phyloP scores from a whole-genome alignment of 2,797 vertebrate genomes.

The Sardinella longiceps region DNA sequence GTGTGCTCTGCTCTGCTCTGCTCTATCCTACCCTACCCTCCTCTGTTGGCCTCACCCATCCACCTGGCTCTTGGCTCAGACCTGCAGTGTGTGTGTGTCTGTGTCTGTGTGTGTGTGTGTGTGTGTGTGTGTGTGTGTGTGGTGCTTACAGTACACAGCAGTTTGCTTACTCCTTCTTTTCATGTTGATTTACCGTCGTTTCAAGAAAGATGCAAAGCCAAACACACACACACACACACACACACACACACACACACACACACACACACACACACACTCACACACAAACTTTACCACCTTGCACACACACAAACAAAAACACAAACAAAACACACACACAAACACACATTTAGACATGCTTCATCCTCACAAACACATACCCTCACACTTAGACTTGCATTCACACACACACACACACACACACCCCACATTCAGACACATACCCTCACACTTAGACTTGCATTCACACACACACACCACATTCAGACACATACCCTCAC shows the following conservation, averaged over 20 bases:
- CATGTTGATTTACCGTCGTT: constrained; percentile 2
- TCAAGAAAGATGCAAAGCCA: neutral
- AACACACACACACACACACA: neutral
- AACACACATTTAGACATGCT: neutral
- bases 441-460: neutral
- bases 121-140: too few species aligned
- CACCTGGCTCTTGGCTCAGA: neutral
- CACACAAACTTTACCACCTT: neutral
- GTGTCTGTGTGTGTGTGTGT: too few species aligned
- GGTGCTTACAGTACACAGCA: too few species aligned
- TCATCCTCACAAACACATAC: neutral
- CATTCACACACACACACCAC: neutral
- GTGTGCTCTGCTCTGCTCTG: neutral
- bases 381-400: too few species aligned
- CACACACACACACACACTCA: neutral
- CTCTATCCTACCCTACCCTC: too few species aligned
- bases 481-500: neutral
- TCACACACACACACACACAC: neutral
- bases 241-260: neutral
- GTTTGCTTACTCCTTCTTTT: neutral
- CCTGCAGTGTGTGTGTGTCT: too few species aligned
- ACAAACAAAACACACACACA: neutral
- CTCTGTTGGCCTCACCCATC: too few species aligned
- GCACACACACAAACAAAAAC: neutral
- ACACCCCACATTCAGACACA: neutral